phyloP scores from a whole-genome alignment of 53 echinoderm and acorn worm genomes.

The Temnopleurus reevesii region DNA sequence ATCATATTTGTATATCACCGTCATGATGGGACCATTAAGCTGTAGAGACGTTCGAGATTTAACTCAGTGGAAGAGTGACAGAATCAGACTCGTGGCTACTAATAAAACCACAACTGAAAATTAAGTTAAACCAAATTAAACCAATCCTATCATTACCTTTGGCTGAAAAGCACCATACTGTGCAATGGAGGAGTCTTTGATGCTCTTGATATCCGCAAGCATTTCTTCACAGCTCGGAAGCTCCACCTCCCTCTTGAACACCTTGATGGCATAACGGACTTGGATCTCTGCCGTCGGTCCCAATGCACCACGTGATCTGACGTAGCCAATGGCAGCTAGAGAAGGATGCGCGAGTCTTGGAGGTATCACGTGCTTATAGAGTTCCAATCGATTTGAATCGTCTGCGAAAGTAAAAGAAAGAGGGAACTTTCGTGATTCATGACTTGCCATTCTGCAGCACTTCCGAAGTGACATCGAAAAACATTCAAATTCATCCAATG shows the following conservation, averaged over 20 bases:
- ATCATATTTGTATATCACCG: no score
- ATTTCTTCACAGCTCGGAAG: slow-evolving; percentile 44
- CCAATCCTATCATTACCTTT: not conserved
- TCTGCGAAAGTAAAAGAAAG: not conserved
- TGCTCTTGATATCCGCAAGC: slow-evolving; percentile 1
- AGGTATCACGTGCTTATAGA: slow-evolving; percentile 45
- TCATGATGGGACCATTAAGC: not conserved
- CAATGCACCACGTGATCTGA: not conserved
- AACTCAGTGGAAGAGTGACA: no score
- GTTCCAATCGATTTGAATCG: not conserved
- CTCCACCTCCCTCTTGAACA: slow-evolving; percentile 13
- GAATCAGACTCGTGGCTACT: no score
- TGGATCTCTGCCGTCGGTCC: slow-evolving; percentile 48
- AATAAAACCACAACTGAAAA: not conserved
- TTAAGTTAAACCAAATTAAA: not conserved
- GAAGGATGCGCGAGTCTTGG: slow-evolving; percentile 29
- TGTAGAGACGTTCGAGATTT: no score
- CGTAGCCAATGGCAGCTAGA: slow-evolving; percentile 45
- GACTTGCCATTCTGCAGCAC: no score
- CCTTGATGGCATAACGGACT: slow-evolving; percentile 14
- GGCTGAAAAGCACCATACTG: not conserved
- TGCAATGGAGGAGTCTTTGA: not conserved
- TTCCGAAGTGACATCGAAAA: no score
- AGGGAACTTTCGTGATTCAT: not conserved
- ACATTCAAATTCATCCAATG: no score